Conservation (phyloP, 2,113 vertebrate genomes). For the Panthera uncia region DNA sequence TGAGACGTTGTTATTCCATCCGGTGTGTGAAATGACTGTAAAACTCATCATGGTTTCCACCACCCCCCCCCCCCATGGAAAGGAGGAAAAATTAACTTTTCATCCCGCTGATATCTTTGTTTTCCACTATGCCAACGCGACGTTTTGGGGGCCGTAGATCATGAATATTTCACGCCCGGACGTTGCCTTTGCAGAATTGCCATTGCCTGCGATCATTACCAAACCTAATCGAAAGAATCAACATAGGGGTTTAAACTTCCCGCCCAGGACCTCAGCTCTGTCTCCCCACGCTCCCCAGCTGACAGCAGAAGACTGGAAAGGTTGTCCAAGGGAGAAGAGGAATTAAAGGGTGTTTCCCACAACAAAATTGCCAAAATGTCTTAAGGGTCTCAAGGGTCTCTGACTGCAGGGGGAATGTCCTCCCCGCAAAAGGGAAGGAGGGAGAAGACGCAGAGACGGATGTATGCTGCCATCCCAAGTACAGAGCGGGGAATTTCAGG, state of each 20-base stretch:
- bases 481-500: not conserved
- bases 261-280: not conserved
- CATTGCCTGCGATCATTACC: not conserved
- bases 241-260: not conserved
- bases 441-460: not conserved
- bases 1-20: not conserved
- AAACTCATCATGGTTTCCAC: not conserved
- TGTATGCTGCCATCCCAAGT: not conserved
- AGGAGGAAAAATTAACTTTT: not conserved
- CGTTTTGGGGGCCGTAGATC: not conserved
- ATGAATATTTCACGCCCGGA: not conserved
- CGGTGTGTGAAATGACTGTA: not conserved
- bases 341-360: not conserved
- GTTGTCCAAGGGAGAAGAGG: not conserved
- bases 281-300: not conserved
- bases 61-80: not conserved
- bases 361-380: not conserved
- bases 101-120: not conserved
- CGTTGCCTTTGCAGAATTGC: not conserved
- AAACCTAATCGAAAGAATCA: not conserved
- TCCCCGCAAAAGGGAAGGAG: not conserved
- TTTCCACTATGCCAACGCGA: not conserved
- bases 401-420: not conserved
- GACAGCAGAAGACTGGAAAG: not conserved
- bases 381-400: not conserved